Conservation (phyloP, 2,113 vertebrate species). For the Pomatorhinus ruficollis region DNA sequence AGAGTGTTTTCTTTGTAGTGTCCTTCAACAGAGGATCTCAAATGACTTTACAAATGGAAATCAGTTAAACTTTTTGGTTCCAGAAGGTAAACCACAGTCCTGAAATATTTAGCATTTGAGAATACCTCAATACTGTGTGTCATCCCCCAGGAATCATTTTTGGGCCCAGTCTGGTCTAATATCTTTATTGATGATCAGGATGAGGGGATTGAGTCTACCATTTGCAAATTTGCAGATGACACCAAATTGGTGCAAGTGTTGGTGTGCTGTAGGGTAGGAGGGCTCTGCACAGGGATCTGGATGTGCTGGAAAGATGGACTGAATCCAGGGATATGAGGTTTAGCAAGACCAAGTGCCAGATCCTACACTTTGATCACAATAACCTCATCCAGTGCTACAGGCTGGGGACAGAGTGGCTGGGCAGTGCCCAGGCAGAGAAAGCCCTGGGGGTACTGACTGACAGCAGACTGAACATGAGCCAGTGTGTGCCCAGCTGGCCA, state of each 20-base stretch:
- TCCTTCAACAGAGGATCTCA: not conserved
- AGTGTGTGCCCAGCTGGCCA: not conserved
- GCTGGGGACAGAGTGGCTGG: not conserved
- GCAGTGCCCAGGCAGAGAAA: not conserved
- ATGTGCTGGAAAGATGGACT: not conserved
- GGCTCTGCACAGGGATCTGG: not conserved
- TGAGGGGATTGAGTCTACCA: not conserved
- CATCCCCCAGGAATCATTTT: not conserved
- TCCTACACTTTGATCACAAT: not conserved
- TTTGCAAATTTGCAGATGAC: not conserved
- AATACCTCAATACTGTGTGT: not conserved
- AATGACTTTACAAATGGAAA: not conserved
- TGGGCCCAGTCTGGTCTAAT: not conserved
- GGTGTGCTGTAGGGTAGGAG: not conserved
- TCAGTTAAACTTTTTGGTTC: not conserved
- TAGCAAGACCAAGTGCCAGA: accelerated
- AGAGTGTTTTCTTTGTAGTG: not conserved
- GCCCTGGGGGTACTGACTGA: not conserved
- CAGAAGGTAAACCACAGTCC: not conserved
- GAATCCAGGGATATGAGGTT: not conserved
- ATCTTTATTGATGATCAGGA: not conserved
- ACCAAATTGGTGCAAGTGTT: not conserved
- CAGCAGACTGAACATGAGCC: not conserved
- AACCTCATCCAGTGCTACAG: not conserved
- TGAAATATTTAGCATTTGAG: not conserved